Percentiles rank a stretch among this genome's conserved stretches.
Conservation (phyloP, 1,140 invertebrate species). For the Philotrypesis tridentata region DNA sequence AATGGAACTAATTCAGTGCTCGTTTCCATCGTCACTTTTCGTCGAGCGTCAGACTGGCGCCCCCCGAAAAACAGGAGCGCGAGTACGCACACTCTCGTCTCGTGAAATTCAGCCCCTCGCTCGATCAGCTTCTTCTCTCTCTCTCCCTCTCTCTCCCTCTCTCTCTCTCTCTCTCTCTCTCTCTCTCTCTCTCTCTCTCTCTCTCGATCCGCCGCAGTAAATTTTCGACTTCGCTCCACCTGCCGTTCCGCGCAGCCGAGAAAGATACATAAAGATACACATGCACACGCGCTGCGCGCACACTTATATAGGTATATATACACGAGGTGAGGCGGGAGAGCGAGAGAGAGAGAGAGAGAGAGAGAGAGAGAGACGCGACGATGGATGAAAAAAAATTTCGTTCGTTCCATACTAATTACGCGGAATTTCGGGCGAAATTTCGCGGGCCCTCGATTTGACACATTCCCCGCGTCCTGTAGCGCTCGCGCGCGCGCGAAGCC, state of each 20-base stretch:
- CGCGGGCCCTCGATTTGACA: slow-evolving; percentile 44
- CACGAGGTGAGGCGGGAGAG: too few species aligned
- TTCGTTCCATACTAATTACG: slow-evolving; percentile 49
- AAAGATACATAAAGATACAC: slow-evolving; percentile 47
- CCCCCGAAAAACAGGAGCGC: slow-evolving; percentile 6
- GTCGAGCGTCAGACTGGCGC: background rate
- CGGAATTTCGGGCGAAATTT: slow-evolving; percentile 47
- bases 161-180: too few species aligned
- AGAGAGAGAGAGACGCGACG: background rate
- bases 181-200: too few species aligned
- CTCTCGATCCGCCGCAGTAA: slow-evolving; percentile 37
- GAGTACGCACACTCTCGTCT: background rate
- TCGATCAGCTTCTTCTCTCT: background rate
- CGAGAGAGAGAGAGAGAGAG: too few species aligned
- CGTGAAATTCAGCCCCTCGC: slow-evolving; percentile 23
- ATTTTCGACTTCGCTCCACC: slow-evolving; percentile 44
- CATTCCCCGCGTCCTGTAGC: slow-evolving; percentile 16
- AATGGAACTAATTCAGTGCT: background rate
- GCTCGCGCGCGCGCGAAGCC: background rate
- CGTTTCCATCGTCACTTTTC: slow-evolving; percentile 11
- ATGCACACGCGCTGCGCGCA: background rate
- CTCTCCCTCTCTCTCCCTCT: too few species aligned
- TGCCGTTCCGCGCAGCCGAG: slow-evolving; percentile 30
- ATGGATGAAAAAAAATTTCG: slow-evolving; percentile 40
- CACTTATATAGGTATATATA: too few species aligned